Base-by-base conservation (phyloP, 1,140 invertebrate genomes). In the Luehdorfia chinensis region DNA sequence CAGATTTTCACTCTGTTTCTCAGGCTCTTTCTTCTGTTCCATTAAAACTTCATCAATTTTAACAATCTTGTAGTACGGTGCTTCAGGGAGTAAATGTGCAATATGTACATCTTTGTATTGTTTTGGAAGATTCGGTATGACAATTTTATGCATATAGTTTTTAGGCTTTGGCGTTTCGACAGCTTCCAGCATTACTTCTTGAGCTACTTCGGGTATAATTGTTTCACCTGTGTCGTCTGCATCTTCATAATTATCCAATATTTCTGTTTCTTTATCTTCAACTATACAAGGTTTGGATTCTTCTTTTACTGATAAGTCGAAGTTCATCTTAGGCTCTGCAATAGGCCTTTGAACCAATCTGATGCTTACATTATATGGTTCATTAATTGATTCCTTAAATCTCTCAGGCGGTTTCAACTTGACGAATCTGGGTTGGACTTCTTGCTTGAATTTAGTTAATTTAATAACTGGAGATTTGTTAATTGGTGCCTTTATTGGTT, bases 51-150 rank as follows among this genome's bases (percentile, higher is more conserved):
- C 64, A 13, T 69, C 52, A 0, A 85, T 58, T 51, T 70, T 79
- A 0, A 80, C 63, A 5, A 83, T 83, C 41, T 78, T 83, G 49
- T 67, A 83, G 36, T 44, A 85, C 0, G 81, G 81, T 1, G 75
- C 75, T 55, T 78, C 28, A 0, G 77, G 58, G 9, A 63, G 43
- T 14, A 84, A 37, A 36, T 75, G 72, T 0, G 64, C 78, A 9
- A 84, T 81, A 4, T 45, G 47, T 1, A 81, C 51, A 2, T 67
- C 55, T 5, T 69, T 54, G 5, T 59, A 60, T 6, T 47, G 41
- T 8, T 58, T 34, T 1, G 66, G 49, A 8, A 76, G 34, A 9
- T 75, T 71, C 0, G 70, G 61, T 4, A 75, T 48, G 0, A 69
- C 56, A 5, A 75, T 59, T 34, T 62, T 71, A 7, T 59, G 47